A percentile compares a stretch with the other conserved stretches of the same genome.
phyloP scores from a whole-genome alignment of 2,888 invertebrate genomes.

The Falcaria lacertinaria region DNA sequence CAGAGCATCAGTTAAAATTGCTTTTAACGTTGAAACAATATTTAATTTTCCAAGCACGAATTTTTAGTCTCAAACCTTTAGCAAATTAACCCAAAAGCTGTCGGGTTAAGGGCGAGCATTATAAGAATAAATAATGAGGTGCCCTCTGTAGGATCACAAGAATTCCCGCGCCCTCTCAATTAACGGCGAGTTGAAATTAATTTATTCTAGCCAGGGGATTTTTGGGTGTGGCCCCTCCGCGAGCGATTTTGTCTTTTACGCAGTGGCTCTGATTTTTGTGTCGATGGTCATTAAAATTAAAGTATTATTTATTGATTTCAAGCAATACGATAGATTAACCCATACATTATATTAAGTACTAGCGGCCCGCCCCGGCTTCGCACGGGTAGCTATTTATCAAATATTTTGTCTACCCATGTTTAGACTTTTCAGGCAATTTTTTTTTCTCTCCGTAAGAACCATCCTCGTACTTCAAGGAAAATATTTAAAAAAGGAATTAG shows the following conservation, averaged over 20 bases:
- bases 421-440: too few relatives aligned
- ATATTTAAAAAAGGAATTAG: too few relatives aligned
- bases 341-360: too few relatives aligned
- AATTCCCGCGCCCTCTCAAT: constrained; percentile 53
- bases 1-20: not conserved
- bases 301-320: too few relatives aligned
- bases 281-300: too few relatives aligned
- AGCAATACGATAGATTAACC: too few relatives aligned
- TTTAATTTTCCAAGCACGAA: constrained; percentile 43
- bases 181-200: constrained; percentile 61
- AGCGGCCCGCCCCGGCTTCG: too few relatives aligned
- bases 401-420: too few relatives aligned
- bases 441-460: too few relatives aligned
- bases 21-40: constrained; percentile 2
- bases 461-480: too few relatives aligned
- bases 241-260: constrained; percentile 16
- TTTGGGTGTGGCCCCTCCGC: constrained; percentile 13
- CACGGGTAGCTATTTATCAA: too few relatives aligned
- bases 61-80: constrained; percentile 48
- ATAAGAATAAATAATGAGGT: constrained; percentile 68
- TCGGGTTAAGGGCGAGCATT: constrained; percentile 50
- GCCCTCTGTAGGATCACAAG: constrained; percentile 37
- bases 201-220: constrained; percentile 55
- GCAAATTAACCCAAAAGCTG: constrained; percentile 55
- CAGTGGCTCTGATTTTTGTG: too few relatives aligned